Base-by-base conservation (phyloP, 2,113 vertebrate species). In the Donacobius atricapilla region DNA sequence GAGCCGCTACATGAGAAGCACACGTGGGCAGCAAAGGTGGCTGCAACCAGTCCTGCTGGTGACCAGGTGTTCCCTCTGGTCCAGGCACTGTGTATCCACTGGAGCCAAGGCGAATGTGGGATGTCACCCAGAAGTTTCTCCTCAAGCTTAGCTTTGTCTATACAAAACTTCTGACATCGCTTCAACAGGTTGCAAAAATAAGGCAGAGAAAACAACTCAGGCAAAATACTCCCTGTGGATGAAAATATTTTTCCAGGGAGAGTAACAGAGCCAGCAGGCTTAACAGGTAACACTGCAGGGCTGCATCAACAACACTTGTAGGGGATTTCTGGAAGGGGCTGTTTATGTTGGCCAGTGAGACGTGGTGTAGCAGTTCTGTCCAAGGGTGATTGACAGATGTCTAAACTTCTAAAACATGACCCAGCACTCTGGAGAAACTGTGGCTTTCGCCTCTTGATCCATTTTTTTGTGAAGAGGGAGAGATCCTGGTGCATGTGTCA, bases 161-260 rank as follows among this genome's bases (percentile, higher is more conserved):
- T 60, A 0, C 3, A 4, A 27, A 47, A 56, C 39, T 87, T 71
- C 57, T 64, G 77, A 22, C 40, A 15, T 4, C 0, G 0, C 47
- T 84, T 68, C 65, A 65, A 53, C 44, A 19, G n/a, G 31, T 9
- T 83, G 54, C 50, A 60, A 24, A 96, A 96, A 65, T 66, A 91
- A 56, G 40, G 58, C 63, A 58, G 69, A 61, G 79, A 82, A 94
- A 90, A 64, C 30, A 78, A 4, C 13, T 48, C 54, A 54, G 44
- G 27, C 30, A 88, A 88, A 90, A 88, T 79, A 61, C 6, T 93
- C 50, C 50, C 42, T 6, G 15, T 5, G 7, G 58, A 45, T 10
- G 13, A 89, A 80, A 65, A 33, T 77, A 70, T 54, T 94, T 96
- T 92, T 91, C 50, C 28, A 95, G 42, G 50, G 54, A 54, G 39